phyloP scores from a whole-genome alignment of 2,113 vertebrate species.

The Tachysurus vachellii region DNA sequence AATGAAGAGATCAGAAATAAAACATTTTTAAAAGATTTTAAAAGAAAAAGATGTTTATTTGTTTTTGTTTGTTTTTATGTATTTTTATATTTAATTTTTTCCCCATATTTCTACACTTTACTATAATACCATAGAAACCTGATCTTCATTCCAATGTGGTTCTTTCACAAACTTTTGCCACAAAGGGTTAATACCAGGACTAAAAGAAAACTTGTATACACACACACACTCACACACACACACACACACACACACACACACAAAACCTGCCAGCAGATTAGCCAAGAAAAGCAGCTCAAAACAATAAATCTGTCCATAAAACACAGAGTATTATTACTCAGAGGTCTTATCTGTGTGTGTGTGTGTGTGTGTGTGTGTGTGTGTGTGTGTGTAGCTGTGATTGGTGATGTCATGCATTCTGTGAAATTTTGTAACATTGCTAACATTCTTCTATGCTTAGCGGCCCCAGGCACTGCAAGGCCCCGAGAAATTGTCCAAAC shows the following conservation, averaged over 20 bases:
- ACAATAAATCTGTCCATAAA: not conserved
- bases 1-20: not conserved
- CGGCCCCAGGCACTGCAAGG: not conserved
- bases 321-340: not conserved
- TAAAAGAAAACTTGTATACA: not conserved
- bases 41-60: no score
- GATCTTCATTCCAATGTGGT: not conserved
- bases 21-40: no score
- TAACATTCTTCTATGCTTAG: not conserved
- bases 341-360: conserved; percentile 5
- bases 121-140: not conserved
- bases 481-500: not conserved
- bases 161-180: not conserved
- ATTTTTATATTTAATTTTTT: no score
- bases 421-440: not conserved
- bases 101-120: not conserved
- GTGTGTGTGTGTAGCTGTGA: not conserved
- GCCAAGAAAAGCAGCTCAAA: not conserved
- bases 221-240: not conserved
- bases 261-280: not conserved
- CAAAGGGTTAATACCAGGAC: not conserved
- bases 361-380: not conserved
- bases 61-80: no score
- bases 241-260: not conserved
- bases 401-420: conserved; percentile 23